Evolutionary conservation across 2,113 vertebrate species (phyloP), one percentile per base, ranked within the genome.

Genomic region (Oryzias javanicus): DNA sequence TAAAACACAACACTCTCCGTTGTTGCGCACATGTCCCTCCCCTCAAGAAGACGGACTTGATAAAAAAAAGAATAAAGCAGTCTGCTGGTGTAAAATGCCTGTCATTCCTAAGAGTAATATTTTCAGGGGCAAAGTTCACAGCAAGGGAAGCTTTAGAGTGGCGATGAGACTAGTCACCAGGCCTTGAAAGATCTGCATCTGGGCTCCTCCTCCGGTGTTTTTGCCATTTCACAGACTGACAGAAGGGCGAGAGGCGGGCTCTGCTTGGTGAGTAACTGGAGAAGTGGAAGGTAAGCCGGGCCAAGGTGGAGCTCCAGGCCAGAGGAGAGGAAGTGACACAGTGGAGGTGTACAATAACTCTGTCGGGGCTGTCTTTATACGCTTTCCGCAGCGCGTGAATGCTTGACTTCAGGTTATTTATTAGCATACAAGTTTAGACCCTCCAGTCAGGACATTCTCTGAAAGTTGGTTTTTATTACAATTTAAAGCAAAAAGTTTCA

Each of bases 41-140:
- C 91, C 89, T 52, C 74, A 47, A 57, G 71, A 46, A 79, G 72
- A 76, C 65, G 82, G 88, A 72, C 80, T 93, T 90, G 86, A 91
- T 64, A 92, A 88, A 83, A 83, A n/a, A 81, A 88, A 78, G 91
- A 85, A 65, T 78, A 77, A 76, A 78, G 85, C 72, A 87, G 86
- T 79, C 89, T 79, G 76, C 86, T 89, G 70, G 89, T 83, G 84
- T 79, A 60, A 58, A 74, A 92, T 91, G 89, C 94, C 93, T 89
- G 90, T 93, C 94, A 95, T 96, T 95, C 94, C 92, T 81, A 48
- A 90, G 85, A 57, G 76, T 24, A 70, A 90, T 90, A 35, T 85
- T 89, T 85, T 89, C 74, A 48, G 81, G 91, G 90, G 80, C 67
- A 83, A 88, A 91, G 92, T 91, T 93, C 78, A 79, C 40, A 45